These are phyloP conservation scores for Chionodraco myersi DNA, from an alignment of 2,113 vertebrate species.

Conservation along the genomic window DNA sequence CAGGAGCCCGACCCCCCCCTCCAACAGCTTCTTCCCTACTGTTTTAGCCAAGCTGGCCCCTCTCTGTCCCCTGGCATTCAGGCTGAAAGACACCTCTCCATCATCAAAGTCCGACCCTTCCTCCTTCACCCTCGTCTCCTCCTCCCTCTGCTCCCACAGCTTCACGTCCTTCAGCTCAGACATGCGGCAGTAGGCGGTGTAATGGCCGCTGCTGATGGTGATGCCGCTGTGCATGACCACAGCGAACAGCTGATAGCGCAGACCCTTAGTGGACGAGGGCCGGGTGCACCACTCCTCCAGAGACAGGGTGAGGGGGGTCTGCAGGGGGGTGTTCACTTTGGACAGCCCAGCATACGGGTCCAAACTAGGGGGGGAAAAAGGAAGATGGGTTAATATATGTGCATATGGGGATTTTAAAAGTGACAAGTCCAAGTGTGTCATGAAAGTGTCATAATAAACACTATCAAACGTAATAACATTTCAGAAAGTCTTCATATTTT, in stretches of 20 bases:
- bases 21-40: slow-evolving; percentile 88
- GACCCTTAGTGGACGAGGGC: slow-evolving; percentile 82
- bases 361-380: slow-evolving; percentile 78
- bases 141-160: slow-evolving; percentile 66
- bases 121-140: slow-evolving; percentile 73
- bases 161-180: slow-evolving; percentile 85
- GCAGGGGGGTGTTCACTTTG: slow-evolving; percentile 95
- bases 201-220: slow-evolving; percentile 97
- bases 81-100: slow-evolving; percentile 87
- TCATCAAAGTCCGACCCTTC: slow-evolving; percentile 84
- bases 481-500: too few relatives aligned
- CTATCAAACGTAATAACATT: too few relatives aligned
- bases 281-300: slow-evolving; percentile 95
- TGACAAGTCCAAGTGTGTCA: too few relatives aligned
- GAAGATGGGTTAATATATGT: neutral
- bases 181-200: slow-evolving; percentile 94
- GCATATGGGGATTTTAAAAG: too few relatives aligned
- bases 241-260: slow-evolving; percentile 92
- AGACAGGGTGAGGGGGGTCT: slow-evolving; percentile 91
- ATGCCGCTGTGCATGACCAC: slow-evolving; percentile 98
- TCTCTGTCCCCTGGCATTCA: slow-evolving; percentile 67
- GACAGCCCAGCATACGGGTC: slow-evolving; percentile 95
- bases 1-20: slow-evolving; percentile 89
- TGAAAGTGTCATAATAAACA: too few relatives aligned
- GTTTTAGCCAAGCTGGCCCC: slow-evolving; percentile 70